phyloP scores from a whole-genome alignment of 2,888 invertebrate species.

The Nephrotoma flavescens region DNA sequence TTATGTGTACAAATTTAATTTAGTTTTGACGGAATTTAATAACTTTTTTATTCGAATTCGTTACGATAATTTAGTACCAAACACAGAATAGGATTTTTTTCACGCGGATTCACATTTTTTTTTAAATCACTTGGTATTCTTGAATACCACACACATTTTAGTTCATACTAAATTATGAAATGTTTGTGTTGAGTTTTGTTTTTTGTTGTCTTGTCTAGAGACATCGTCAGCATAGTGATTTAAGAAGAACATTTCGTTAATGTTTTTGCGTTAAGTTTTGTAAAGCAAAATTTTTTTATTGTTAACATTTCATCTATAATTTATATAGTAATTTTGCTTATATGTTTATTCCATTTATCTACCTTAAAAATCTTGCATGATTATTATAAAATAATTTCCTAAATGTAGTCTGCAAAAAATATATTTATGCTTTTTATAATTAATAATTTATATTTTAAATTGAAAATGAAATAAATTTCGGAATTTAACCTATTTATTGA shows the following conservation, averaged over 20 bases:
- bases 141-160: background rate
- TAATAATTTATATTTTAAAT: conserved; percentile 4
- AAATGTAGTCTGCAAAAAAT: background rate
- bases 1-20: background rate
- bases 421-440: background rate
- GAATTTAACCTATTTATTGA: background rate
- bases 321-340: background rate
- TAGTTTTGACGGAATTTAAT: background rate
- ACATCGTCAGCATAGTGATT: background rate
- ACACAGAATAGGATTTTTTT: background rate
- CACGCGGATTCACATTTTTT: background rate
- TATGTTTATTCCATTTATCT: background rate
- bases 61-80: background rate
- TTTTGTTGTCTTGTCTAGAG: background rate
- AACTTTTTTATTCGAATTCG: background rate
- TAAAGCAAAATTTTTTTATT: background rate
- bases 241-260: background rate
- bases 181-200: background rate
- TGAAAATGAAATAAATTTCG: background rate
- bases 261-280: background rate
- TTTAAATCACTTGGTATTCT: background rate
- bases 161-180: background rate
- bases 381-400: background rate
- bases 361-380: background rate
- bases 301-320: background rate